Percentiles rank a stretch among this genome's conserved stretches.
Conservation (phyloP, 2,888 invertebrate genomes). For the Tetragonisca angustula region DNA sequence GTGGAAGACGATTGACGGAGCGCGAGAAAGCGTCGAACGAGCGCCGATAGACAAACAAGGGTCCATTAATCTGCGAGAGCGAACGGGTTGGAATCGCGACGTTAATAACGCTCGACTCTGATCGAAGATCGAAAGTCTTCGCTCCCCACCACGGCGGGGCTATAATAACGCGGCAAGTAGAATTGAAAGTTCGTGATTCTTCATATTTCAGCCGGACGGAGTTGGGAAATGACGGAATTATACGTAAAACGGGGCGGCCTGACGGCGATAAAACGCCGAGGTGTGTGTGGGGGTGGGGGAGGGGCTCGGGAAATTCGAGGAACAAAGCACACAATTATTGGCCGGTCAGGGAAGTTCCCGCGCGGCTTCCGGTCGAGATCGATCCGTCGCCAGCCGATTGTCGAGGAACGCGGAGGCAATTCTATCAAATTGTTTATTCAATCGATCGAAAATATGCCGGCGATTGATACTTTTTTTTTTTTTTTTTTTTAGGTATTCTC, state of each 20-base stretch:
- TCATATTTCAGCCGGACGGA: constrained; percentile 34
- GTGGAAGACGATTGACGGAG: constrained; percentile 21
- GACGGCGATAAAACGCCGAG: constrained; percentile 10
- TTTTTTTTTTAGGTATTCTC: background rate
- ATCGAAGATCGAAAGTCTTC: constrained; percentile 47
- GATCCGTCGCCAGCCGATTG: background rate
- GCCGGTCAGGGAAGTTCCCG: constrained; percentile 4
- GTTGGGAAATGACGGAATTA: constrained; percentile 33
- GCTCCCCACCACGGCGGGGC: no score
- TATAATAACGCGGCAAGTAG: constrained; percentile 27
- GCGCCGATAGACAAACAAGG: constrained; percentile 46
- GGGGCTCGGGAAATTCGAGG: constrained; percentile 8
- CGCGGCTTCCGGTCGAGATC: background rate
- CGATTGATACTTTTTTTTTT: no score
- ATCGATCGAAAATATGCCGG: background rate
- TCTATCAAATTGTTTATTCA: constrained; percentile 6
- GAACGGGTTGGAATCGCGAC: constrained; percentile 33
- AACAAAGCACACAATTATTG: constrained; percentile 28
- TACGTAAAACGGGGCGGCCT: constrained; percentile 26
- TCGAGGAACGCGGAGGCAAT: background rate
- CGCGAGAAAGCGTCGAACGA: constrained; percentile 18
- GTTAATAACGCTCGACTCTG: constrained; percentile 50
- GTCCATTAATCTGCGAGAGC: constrained; percentile 44
- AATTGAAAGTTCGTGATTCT: constrained; percentile 53
- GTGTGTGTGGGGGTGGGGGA: background rate